Evolutionary conservation across 2,888 invertebrate genomes (phyloP).

Genomic region (Ceriagrion tenellum): DNA sequence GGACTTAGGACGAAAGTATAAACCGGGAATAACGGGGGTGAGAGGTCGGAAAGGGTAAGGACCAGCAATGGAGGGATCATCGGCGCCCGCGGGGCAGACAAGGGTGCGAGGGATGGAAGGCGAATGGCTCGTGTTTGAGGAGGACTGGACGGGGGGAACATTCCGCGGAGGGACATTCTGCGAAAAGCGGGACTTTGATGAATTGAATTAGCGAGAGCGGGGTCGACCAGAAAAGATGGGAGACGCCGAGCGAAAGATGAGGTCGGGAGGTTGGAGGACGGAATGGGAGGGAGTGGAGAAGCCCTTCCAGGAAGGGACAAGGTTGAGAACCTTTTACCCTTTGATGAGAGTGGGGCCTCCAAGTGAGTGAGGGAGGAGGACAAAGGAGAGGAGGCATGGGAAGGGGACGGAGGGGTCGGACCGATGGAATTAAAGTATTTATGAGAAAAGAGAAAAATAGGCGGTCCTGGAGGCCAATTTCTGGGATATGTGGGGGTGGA

Average conservation of each 20-base stretch:
- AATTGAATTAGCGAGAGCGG: constrained; percentile 54
- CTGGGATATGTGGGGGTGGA: not conserved
- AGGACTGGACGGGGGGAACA: not conserved
- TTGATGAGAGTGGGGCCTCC: not conserved
- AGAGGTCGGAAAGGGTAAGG: too few relatives aligned
- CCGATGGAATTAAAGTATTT: not conserved
- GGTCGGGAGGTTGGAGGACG: not conserved
- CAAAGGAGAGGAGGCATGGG: not conserved
- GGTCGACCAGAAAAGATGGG: constrained; percentile 29
- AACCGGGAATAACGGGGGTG: too few relatives aligned
- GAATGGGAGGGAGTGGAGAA: not conserved
- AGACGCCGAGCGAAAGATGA: not conserved
- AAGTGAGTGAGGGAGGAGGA: not conserved
- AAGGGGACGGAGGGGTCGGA: not conserved
- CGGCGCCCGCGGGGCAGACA: too few relatives aligned
- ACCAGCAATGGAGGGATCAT: too few relatives aligned
- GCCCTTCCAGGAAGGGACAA: not conserved
- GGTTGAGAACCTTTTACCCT: not conserved
- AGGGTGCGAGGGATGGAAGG: too few relatives aligned
- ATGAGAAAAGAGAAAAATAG: not conserved
- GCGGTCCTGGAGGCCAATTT: not conserved
- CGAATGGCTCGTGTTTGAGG: too few relatives aligned
- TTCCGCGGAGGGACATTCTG: not conserved
- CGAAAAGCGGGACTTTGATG: constrained; percentile 54
- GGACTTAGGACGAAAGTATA: too few relatives aligned